Conservation (phyloP, 2,888 invertebrate genomes). For the Reticulitermes lucifugus region DNA sequence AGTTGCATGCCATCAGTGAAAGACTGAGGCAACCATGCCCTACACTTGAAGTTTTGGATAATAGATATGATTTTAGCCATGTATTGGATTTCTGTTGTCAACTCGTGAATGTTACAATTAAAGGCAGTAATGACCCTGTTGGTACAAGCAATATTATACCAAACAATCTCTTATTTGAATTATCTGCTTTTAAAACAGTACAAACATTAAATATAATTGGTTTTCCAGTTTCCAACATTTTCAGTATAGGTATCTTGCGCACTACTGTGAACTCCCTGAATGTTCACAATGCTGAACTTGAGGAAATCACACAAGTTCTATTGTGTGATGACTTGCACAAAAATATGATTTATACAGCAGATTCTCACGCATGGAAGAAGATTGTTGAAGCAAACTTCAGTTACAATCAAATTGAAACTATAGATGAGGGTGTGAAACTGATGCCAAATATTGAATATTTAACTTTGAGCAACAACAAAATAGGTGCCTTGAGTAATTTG, state of each 20-base stretch:
- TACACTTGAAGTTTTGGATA: slow-evolving; percentile 79
- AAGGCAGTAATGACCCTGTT: slow-evolving; percentile 75
- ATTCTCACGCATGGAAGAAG: slow-evolving; percentile 75
- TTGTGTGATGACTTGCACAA: slow-evolving; percentile 89
- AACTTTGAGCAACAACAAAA: slow-evolving; percentile 81
- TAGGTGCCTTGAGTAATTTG: slow-evolving; percentile 80
- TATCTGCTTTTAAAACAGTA: slow-evolving; percentile 86
- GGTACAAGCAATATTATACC: slow-evolving; percentile 88
- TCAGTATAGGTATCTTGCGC: slow-evolving; percentile 71
- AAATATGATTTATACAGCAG: slow-evolving; percentile 64
- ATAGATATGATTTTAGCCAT: slow-evolving; percentile 89
- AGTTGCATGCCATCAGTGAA: slow-evolving; percentile 92
- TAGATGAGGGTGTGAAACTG: slow-evolving; percentile 85
- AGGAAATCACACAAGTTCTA: slow-evolving; percentile 80
- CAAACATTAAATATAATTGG: slow-evolving; percentile 76
- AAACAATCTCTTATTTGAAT: slow-evolving; percentile 82
- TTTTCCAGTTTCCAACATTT: slow-evolving; percentile 76
- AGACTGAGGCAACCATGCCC: slow-evolving; percentile 89
- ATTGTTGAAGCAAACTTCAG: slow-evolving; percentile 81
- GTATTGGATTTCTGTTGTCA: slow-evolving; percentile 89
- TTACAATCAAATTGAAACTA: slow-evolving; percentile 79
- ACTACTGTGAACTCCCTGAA: slow-evolving; percentile 74
- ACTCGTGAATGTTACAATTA: slow-evolving; percentile 75
- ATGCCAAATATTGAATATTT: slow-evolving; percentile 79
- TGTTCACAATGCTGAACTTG: slow-evolving; percentile 75